Percentiles rank a stretch among this genome's conserved stretches.
These are phyloP conservation scores for Lymantria monacha DNA, from an alignment of 2,888 invertebrate species.

Conservation along the genomic window DNA sequence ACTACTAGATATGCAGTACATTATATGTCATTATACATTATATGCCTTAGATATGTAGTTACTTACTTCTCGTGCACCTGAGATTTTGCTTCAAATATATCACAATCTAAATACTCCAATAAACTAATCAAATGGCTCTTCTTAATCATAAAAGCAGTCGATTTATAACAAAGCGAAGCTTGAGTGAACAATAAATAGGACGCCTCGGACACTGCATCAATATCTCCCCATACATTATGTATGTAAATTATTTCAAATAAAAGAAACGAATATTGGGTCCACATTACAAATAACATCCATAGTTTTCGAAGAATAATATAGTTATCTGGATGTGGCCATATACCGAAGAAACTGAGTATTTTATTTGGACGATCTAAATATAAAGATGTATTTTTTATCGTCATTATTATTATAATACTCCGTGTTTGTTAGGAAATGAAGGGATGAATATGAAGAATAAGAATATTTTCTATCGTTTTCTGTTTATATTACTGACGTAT, in stretches of 20 bases:
- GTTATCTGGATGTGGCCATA: constrained; percentile 53
- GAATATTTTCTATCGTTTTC: background rate
- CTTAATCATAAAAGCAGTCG: constrained; percentile 53
- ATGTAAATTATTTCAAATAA: constrained; percentile 64
- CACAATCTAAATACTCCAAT: constrained; percentile 48
- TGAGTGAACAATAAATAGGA: constrained; percentile 67
- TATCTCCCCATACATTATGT: constrained; percentile 58
- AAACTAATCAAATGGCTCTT: constrained; percentile 44
- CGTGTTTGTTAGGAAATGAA: background rate
- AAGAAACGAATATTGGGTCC: constrained; percentile 57
- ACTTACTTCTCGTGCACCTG: constrained; percentile 54
- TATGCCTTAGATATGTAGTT: background rate
- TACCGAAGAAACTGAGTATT: constrained; percentile 50
- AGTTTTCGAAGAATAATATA: constrained; percentile 34
- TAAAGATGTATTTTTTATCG: constrained; percentile 37
- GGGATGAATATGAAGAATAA: too few relatives aligned
- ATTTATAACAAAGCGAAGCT: constrained; percentile 64
- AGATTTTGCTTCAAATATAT: constrained; percentile 48
- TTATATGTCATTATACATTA: too few relatives aligned
- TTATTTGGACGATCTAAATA: constrained; percentile 51
- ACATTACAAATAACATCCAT: constrained; percentile 48
- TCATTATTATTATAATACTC: constrained; percentile 27
- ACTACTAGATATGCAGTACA: too few relatives aligned
- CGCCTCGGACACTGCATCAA: constrained; percentile 61
- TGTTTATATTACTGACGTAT: background rate